phyloP scores from a whole-genome alignment of 2,888 invertebrate species.

The Hedychridium roseum region DNA sequence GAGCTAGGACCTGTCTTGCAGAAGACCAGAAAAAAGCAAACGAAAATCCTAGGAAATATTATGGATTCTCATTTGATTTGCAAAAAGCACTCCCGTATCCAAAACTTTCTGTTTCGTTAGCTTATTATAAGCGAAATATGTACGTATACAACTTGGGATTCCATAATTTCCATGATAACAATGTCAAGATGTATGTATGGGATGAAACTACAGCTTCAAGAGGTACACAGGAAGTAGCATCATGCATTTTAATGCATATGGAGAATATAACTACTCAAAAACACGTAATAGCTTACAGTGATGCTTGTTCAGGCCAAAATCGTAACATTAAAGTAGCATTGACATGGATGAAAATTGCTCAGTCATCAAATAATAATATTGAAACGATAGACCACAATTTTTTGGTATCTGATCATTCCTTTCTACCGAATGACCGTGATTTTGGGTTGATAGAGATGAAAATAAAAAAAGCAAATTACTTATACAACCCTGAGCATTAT shows the following conservation, averaged over 20 bases:
- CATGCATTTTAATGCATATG: too few relatives aligned
- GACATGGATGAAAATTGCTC: slow-evolving; percentile 24
- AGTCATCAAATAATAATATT: slow-evolving; percentile 6
- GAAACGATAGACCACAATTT: slow-evolving; percentile 10
- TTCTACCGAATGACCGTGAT: too few relatives aligned
- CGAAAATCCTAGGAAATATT: slow-evolving; percentile 17
- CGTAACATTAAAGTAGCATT: slow-evolving; percentile 40
- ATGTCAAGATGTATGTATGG: too few relatives aligned
- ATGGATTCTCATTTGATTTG: slow-evolving; percentile 26
- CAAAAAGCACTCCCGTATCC: slow-evolving; percentile 37
- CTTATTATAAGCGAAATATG: slow-evolving; percentile 46
- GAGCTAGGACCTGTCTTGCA: slow-evolving; percentile 11
- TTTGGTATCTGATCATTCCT: too few relatives aligned
- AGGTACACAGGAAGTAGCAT: slow-evolving; percentile 42
- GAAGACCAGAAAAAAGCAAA: slow-evolving; percentile 15
- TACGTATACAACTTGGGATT: slow-evolving; percentile 42
- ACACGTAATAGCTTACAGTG: slow-evolving; percentile 42
- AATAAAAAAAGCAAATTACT: too few relatives aligned
- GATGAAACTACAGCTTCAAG: slow-evolving; percentile 40
- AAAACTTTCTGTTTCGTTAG: slow-evolving; percentile 37
- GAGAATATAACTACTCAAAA: slow-evolving; percentile 12
- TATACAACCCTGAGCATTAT: too few relatives aligned
- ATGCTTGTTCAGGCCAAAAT: slow-evolving; percentile 47
- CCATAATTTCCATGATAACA: slow-evolving; percentile 38
- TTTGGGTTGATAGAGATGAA: too few relatives aligned